Conservation (phyloP, 2,888 invertebrate genomes). For the Drosophila acutilabella region DNA sequence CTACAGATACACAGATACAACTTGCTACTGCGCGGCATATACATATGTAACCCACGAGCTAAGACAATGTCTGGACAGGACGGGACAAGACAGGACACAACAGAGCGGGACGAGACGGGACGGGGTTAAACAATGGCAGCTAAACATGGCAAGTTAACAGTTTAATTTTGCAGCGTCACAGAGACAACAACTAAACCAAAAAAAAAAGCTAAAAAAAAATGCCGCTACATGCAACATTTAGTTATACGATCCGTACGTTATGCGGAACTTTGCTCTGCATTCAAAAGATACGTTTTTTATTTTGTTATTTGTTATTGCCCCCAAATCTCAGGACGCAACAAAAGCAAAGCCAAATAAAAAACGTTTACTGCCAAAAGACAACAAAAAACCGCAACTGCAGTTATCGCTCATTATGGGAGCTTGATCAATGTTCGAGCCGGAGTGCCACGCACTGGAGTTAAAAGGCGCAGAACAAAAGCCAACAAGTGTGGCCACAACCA, state of each 20-base stretch:
- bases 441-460: slow-evolving; percentile 42
- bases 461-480: slow-evolving; percentile 51
- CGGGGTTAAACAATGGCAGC: slow-evolving; percentile 77
- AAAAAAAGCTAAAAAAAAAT: slow-evolving; percentile 48
- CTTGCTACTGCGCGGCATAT: slow-evolving; percentile 15
- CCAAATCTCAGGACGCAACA: slow-evolving; percentile 76
- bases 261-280: slow-evolving; percentile 68
- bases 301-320: too few species aligned
- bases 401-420: slow-evolving; percentile 79
- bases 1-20: slow-evolving; percentile 14
- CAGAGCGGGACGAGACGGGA: slow-evolving; percentile 31
- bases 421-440: slow-evolving; percentile 63
- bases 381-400: slow-evolving; percentile 60
- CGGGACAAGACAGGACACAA: slow-evolving; percentile 47
- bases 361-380: slow-evolving; percentile 7
- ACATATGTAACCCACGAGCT: slow-evolving; percentile 74
- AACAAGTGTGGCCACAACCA: slow-evolving; percentile 71
- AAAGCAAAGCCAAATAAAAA: slow-evolving; percentile 51
- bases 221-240: slow-evolving; percentile 66
- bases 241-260: slow-evolving; percentile 29
- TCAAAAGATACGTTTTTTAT: slow-evolving; percentile 51
- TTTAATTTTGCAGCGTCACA: slow-evolving; percentile 70
- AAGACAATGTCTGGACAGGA: slow-evolving; percentile 41
- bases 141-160: slow-evolving; percentile 82
- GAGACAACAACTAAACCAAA: slow-evolving; percentile 46